These are phyloP conservation scores for Cheilosia grossa DNA, from an alignment of 2,888 invertebrate species.

Conservation along the genomic window DNA sequence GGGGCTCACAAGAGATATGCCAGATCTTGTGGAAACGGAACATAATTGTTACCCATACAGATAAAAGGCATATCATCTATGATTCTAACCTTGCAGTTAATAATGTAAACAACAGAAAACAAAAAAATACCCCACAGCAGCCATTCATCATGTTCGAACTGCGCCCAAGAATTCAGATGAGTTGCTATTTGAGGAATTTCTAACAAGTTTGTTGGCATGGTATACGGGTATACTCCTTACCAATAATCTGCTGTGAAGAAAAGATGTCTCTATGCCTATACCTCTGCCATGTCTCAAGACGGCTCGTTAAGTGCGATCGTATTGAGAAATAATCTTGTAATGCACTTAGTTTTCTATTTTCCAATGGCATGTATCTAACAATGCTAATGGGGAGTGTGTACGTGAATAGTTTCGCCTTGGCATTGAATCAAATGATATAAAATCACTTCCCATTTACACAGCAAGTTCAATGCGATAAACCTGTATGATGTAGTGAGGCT, in stretches of 20 bases:
- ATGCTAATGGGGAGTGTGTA: slow-evolving; percentile 24
- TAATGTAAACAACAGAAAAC: neutral
- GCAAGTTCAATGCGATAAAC: slow-evolving; percentile 40
- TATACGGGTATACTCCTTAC: neutral
- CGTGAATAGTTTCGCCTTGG: slow-evolving; percentile 37
- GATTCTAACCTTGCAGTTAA: slow-evolving; percentile 14
- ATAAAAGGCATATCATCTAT: slow-evolving; percentile 1
- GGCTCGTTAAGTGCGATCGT: slow-evolving; percentile 30
- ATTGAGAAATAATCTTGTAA: slow-evolving; percentile 12
- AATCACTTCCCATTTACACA: slow-evolving; percentile 56
- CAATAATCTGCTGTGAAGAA: neutral
- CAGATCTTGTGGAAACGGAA: slow-evolving; percentile 1
- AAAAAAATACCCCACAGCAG: neutral
- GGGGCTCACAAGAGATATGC: neutral
- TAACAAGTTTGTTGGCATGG: slow-evolving; percentile 39
- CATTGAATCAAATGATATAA: slow-evolving; percentile 51
- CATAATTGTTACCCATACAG: slow-evolving; percentile 21
- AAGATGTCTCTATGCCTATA: slow-evolving; percentile 9
- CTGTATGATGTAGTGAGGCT: slow-evolving; percentile 44
- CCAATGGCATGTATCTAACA: slow-evolving; percentile 4
- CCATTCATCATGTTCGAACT: slow-evolving; percentile 45
- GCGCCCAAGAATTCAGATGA: slow-evolving; percentile 33
- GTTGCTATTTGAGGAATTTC: slow-evolving; percentile 43
- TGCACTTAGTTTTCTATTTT: slow-evolving; percentile 11
- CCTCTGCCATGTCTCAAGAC: neutral